Evolutionary conservation across 2,888 invertebrate genomes (phyloP).

Genomic region (Rhyacophila evoluta): DNA sequence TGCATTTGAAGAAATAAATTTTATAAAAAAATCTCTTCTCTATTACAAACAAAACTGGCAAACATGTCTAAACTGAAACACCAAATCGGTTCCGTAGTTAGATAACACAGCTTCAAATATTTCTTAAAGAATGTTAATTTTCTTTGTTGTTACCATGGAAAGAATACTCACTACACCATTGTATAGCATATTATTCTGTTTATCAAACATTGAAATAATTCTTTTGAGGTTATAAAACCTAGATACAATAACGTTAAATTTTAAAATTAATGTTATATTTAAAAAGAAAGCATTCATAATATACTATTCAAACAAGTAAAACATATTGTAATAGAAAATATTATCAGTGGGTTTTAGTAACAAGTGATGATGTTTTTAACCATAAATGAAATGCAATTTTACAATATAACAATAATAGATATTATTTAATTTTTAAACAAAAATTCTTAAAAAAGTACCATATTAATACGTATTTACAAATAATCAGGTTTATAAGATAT

Average conservation of each 20-base stretch:
- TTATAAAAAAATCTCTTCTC: no score
- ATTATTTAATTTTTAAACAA: constrained; percentile 1
- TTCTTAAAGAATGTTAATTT: no score
- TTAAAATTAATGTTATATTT: neutral
- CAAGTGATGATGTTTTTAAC: constrained; percentile 2
- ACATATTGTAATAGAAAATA: constrained; percentile 1
- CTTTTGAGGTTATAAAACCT: neutral
- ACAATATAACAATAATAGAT: neutral
- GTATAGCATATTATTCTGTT: neutral
- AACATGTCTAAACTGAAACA: no score
- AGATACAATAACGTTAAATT: neutral
- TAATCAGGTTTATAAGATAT: neutral
- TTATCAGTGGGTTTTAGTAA: constrained; percentile 10
- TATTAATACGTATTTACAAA: neutral
- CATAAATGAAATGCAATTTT: neutral
- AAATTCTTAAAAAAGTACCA: neutral
- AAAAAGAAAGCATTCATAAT: neutral
- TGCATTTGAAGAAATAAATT: no score
- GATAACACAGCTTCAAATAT: no score
- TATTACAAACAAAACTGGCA: no score
- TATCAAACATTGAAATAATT: neutral
- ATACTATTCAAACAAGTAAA: neutral
- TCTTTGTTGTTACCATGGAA: neutral
- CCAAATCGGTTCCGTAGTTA: no score
- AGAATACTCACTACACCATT: neutral